Conservation (phyloP, 2,888 invertebrate genomes). For the Spodoptera exigua region DNA sequence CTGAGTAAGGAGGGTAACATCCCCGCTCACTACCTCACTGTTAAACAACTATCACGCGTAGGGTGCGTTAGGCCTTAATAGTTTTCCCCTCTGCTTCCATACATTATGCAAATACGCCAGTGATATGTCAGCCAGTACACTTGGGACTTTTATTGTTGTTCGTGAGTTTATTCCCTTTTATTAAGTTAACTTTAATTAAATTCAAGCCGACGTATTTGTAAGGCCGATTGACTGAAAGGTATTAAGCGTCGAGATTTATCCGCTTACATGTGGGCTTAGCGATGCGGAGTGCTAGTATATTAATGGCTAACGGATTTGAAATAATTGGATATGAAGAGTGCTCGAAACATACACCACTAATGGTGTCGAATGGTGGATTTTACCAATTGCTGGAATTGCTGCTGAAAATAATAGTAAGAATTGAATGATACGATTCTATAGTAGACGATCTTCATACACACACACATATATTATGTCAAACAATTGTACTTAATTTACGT, state of each 20-base stretch:
- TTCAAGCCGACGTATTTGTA: conserved; percentile 85
- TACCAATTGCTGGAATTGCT: background rate
- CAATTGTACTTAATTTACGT: no score
- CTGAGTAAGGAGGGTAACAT: conserved; percentile 76
- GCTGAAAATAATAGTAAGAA: background rate
- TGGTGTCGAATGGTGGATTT: background rate
- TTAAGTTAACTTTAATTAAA: conserved; percentile 89
- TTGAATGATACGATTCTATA: no score
- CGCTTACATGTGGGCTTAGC: conserved; percentile 74
- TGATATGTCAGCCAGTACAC: conserved; percentile 87
- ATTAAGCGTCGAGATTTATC: conserved; percentile 84
- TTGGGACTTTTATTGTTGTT: conserved; percentile 88
- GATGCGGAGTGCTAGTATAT: conserved; percentile 56
- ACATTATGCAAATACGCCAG: conserved; percentile 89
- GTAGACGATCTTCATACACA: no score
- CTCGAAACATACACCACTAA: conserved; percentile 9
- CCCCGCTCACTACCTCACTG: conserved; percentile 76
- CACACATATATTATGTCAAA: no score
- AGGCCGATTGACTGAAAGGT: conserved; percentile 85
- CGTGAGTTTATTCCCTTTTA: conserved; percentile 87
- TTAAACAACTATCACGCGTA: conserved; percentile 86
- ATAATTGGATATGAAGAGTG: conserved; percentile 39
- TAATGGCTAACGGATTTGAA: conserved; percentile 56
- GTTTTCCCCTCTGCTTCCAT: conserved; percentile 86
- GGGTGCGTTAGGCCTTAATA: conserved; percentile 85